Conservation (phyloP, 2,888 invertebrate genomes). For the Poecilobothrus nobilitatus region DNA sequence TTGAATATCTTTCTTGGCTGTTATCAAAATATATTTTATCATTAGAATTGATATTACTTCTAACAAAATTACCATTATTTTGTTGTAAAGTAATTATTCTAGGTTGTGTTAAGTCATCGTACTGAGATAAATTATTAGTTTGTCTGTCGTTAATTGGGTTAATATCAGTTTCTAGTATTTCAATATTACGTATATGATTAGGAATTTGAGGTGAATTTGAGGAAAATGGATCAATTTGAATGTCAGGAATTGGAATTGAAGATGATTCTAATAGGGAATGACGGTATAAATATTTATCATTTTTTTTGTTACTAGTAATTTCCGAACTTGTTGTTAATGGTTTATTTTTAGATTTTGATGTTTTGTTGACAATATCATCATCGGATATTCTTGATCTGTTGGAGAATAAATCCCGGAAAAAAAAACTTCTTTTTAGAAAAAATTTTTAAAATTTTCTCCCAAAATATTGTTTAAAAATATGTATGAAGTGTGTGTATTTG, state of each 20-base stretch:
- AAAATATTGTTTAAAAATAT: background rate
- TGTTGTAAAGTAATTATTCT: slow-evolving; percentile 2
- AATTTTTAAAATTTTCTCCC: slow-evolving; percentile 12
- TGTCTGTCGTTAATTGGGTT: background rate
- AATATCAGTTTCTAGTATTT: background rate
- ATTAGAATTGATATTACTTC: background rate
- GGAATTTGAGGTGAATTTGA: background rate
- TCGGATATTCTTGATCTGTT: slow-evolving; percentile 29
- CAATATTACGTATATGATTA: background rate
- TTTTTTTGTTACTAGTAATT: slow-evolving; percentile 24
- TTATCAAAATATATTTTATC: background rate
- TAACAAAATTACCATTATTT: background rate
- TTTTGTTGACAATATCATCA: slow-evolving; percentile 32
- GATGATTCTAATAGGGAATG: slow-evolving; percentile 13
- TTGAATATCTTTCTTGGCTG: background rate
- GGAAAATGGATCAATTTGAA: background rate
- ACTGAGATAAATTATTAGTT: background rate
- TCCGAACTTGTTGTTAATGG: slow-evolving; percentile 37
- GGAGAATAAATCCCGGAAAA: slow-evolving; percentile 23
- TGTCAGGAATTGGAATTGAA: slow-evolving; percentile 9
- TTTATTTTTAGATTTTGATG: slow-evolving; percentile 30
- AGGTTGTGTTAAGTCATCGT: slow-evolving; percentile 11
- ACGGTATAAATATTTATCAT: slow-evolving; percentile 30
- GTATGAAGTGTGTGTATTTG: slow-evolving; percentile 8
- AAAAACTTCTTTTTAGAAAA: slow-evolving; percentile 13